Evolutionary conservation across 2,113 vertebrate species (phyloP).

Genomic region (Piprites chloris): DNA sequence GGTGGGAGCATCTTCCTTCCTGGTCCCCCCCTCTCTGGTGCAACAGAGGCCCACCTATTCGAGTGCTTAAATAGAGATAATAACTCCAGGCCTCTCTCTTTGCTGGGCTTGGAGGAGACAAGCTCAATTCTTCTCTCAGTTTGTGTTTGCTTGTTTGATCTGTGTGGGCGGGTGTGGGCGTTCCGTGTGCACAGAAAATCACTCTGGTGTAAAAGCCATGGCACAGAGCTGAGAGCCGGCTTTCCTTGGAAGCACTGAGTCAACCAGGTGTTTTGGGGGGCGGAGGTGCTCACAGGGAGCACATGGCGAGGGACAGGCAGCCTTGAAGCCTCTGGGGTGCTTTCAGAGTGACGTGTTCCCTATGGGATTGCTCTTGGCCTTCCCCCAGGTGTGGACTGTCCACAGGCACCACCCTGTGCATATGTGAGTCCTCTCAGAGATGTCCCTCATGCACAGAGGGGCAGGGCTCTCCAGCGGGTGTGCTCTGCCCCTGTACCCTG

Average conservation of each 20-base stretch:
- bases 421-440: rapidly evolving
- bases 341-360: background rate
- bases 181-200: background rate
- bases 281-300: background rate
- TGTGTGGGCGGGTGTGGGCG: background rate
- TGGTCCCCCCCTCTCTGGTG: background rate
- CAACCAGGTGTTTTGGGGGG: background rate
- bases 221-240: background rate
- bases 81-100: background rate
- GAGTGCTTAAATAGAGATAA: background rate
- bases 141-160: background rate
- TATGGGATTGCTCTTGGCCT: rapidly evolving
- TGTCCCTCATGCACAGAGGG: rapidly evolving
- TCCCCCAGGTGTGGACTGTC: background rate
- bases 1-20: background rate
- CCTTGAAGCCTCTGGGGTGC: background rate
- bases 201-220: background rate
- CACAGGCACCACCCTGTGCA: background rate
- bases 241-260: rapidly evolving
- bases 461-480: background rate
- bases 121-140: background rate
- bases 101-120: background rate
- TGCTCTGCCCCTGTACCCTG: background rate
- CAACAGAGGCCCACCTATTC: background rate
- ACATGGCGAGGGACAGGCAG: background rate